Evolutionary conservation across 1,140 invertebrate genomes (phyloP), one percentile per base, ranked within the genome.

Genomic region (Stegodyphus dumicola): DNA sequence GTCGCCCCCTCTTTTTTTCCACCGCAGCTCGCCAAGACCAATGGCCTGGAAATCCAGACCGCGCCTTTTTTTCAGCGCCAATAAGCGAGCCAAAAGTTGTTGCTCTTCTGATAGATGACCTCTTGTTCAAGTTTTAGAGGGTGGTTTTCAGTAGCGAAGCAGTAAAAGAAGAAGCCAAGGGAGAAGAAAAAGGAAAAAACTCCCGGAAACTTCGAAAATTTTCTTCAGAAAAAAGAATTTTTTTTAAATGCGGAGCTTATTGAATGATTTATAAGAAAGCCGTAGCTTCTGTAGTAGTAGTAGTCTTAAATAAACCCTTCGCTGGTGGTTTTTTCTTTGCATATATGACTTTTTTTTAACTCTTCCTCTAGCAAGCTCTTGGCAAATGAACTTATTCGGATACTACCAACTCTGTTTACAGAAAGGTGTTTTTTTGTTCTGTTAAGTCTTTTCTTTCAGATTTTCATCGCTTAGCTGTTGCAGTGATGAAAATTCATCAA

Each of bases 31-130:
- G 81, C 60, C 65, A 70, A 69, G 74, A 56, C 74, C 81, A 85
- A 77, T 77, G 64, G 81, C 54, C 70, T 75, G 80, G 80, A 83
- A 83, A 83, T 75, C 80, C 53, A 65, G 56, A 75, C 80, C 80
- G 69, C 80, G 56, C 56, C 69, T 71, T 69, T 80, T n/a, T 80
- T 81, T 49, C 6, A 10, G 13, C n/a, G 66, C 67, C 66, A 73
- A 73, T 60, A 81, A 81, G 73, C 66, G 69, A 73, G 56, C 78
- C 78, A 75, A 83, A 75, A 83, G 71, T 74, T 83, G 80, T 83
- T 83, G 80, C 80, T 75, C 69, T 71, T 64, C 80, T 83, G 80
- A 83, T 83, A 83, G 80, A 83, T 83, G 80, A 73, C 51, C 71
- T 54, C 71, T 73, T 81, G 52, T 71, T 81, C 52, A 73, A 81